phyloP scores from a whole-genome alignment of 1,140 invertebrate genomes.

The Drosophila nannoptera region DNA sequence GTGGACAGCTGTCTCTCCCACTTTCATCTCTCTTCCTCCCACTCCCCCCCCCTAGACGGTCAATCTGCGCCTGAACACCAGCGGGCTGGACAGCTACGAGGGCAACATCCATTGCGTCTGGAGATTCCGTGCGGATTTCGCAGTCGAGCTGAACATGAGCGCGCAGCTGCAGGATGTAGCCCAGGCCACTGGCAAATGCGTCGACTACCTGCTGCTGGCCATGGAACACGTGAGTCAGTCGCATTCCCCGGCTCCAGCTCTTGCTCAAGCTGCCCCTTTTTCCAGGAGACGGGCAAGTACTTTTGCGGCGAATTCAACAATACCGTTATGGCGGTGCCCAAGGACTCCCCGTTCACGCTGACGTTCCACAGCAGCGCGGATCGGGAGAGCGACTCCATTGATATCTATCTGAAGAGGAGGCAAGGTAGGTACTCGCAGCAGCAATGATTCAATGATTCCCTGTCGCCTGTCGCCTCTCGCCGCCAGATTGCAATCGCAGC shows the following conservation, averaged over 20 bases:
- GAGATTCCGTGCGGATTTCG: conserved; percentile 27
- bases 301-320: conserved; percentile 51
- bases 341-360: conserved; percentile 21
- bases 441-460: neutral
- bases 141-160: conserved; percentile 39
- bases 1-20: neutral
- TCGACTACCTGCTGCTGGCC: conserved; percentile 49
- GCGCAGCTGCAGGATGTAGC: conserved; percentile 47
- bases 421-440: conserved; percentile 2
- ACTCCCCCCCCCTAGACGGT: conserved; percentile 15
- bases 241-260: neutral
- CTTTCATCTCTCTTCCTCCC: too few species aligned
- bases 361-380: conserved; percentile 51
- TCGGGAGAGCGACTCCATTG: neutral
- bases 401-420: neutral
- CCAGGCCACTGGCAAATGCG: conserved; percentile 55
- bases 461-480: neutral
- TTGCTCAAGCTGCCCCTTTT: neutral
- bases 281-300: neutral
- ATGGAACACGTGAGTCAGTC: conserved; percentile 21
- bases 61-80: conserved; percentile 12
- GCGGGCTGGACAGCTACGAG: conserved; percentile 19
- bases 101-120: conserved; percentile 58
- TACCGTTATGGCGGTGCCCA: neutral
- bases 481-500: conserved; percentile 50